A percentile compares a stretch with the other conserved stretches of the same genome.
Evolutionary conservation across 2,797 vertebrate species (phyloP).

Genomic region (Ibycter americanus): DNA sequence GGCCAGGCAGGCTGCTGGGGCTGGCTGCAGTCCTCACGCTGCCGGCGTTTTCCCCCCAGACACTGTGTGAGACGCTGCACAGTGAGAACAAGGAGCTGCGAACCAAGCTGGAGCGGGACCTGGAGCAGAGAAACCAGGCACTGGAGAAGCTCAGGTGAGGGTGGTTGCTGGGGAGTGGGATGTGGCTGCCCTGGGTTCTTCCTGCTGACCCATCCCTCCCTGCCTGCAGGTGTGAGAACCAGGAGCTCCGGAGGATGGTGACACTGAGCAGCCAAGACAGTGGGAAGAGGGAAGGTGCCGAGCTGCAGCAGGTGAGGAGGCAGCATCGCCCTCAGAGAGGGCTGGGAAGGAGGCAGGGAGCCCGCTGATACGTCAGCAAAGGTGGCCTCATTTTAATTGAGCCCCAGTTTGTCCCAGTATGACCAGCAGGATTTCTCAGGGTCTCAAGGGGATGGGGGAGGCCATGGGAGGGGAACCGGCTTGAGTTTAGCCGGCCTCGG

Average conservation of each 20-base stretch:
- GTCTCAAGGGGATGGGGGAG: not conserved
- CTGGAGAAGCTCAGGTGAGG: constrained; percentile 90
- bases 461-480: not conserved
- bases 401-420: not conserved
- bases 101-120: constrained; percentile 93
- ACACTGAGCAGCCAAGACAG: constrained; percentile 69
- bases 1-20: not conserved
- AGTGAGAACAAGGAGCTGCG: constrained; percentile 94
- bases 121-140: constrained; percentile 92
- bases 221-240: constrained; percentile 88
- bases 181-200: not conserved
- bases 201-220: not conserved
- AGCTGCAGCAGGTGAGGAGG: constrained; percentile 79
- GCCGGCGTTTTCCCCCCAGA: constrained; percentile 70
- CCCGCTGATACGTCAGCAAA: not conserved
- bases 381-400: not conserved
- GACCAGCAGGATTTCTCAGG: not conserved
- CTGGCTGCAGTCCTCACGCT: not conserved
- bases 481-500: not conserved
- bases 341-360: not conserved
- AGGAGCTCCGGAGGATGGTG: constrained; percentile 91
- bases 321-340: not conserved
- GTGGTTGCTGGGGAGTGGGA: not conserved
- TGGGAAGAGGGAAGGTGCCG: constrained; percentile 74
- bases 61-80: constrained; percentile 93